Percentiles rank a stretch among this genome's conserved stretches.
phyloP scores from a whole-genome alignment of 2,113 vertebrate genomes.

The Sakesphorus luctuosus region DNA sequence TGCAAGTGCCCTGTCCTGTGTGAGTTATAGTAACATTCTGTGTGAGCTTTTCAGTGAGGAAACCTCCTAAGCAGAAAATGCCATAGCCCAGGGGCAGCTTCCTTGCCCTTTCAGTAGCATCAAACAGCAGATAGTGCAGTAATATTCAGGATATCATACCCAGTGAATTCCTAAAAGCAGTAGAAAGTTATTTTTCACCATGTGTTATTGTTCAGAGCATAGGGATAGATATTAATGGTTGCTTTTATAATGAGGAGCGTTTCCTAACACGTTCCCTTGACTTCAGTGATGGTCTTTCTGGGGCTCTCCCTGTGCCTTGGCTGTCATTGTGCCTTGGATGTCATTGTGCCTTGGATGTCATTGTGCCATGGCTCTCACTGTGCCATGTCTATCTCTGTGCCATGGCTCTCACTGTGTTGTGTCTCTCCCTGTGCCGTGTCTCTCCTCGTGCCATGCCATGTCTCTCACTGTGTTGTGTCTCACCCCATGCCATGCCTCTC shows the following conservation, averaged over 20 bases:
- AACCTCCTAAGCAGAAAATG: background rate
- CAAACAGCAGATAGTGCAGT: background rate
- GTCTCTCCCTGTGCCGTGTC: too few relatives aligned
- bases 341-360: too few relatives aligned
- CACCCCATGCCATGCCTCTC: too few relatives aligned
- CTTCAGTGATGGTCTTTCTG: background rate
- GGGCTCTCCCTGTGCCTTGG: too few relatives aligned
- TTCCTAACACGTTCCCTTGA: background rate
- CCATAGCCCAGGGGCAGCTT: background rate
- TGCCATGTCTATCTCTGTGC: too few relatives aligned
- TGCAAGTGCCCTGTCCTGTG: background rate
- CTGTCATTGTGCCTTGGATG: too few relatives aligned
- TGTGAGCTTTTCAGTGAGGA: background rate
- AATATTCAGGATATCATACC: background rate
- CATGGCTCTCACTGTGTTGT: too few relatives aligned
- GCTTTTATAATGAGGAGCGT: fast-evolving
- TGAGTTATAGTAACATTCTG: background rate
- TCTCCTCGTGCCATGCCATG: too few relatives aligned
- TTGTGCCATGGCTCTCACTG: too few relatives aligned
- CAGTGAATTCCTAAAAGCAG: background rate
- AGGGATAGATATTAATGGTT: background rate
- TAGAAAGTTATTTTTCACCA: background rate
- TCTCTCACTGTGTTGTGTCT: too few relatives aligned
- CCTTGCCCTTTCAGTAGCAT: background rate
- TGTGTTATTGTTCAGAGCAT: background rate